Evolutionary conservation across 2,888 invertebrate species (phyloP).

Genomic region (Drosophila trichaetosa): DNA sequence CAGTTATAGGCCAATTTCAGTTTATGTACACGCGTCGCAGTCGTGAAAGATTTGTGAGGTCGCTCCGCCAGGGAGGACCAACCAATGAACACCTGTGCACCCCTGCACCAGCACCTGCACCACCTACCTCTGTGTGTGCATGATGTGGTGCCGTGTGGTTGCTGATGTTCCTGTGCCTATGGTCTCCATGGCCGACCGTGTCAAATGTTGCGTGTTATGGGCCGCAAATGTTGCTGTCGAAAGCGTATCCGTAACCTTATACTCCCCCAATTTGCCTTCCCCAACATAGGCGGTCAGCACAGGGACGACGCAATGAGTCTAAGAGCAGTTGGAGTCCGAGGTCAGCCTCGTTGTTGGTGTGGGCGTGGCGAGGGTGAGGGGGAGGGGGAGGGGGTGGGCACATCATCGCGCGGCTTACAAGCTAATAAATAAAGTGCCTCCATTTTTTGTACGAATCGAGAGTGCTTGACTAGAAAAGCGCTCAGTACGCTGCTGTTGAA

Average conservation of each 20-base stretch:
- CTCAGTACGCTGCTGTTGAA: slow-evolving; percentile 53
- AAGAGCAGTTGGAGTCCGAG: slow-evolving; percentile 9
- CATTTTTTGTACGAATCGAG: slow-evolving; percentile 47
- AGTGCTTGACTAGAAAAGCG: slow-evolving; percentile 73
- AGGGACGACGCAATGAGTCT: slow-evolving; percentile 22
- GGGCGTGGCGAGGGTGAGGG: neutral
- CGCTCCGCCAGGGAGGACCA: slow-evolving; percentile 26
- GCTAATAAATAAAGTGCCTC: slow-evolving; percentile 76
- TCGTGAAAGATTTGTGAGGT: slow-evolving; percentile 75
- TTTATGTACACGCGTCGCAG: slow-evolving; percentile 77
- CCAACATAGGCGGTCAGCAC: slow-evolving; percentile 31
- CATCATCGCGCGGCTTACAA: slow-evolving; percentile 74
- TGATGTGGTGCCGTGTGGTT: slow-evolving; percentile 24
- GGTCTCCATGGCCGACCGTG: slow-evolving; percentile 57
- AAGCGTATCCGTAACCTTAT: slow-evolving; percentile 69
- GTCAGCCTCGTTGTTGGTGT: neutral
- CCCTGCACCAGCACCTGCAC: neutral
- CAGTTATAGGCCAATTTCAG: slow-evolving; percentile 79
- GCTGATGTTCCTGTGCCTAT: slow-evolving; percentile 26
- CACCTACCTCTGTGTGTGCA: neutral
- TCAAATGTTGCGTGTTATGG: slow-evolving; percentile 79
- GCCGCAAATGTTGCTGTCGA: slow-evolving; percentile 76
- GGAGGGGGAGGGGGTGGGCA: slow-evolving; percentile 2
- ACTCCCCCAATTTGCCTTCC: slow-evolving; percentile 22
- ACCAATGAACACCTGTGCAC: slow-evolving; percentile 48